Evolutionary conservation across 2,113 vertebrate genomes (phyloP), one percentile per base, ranked within the genome.

Genomic region (Donacobius atricapilla): DNA sequence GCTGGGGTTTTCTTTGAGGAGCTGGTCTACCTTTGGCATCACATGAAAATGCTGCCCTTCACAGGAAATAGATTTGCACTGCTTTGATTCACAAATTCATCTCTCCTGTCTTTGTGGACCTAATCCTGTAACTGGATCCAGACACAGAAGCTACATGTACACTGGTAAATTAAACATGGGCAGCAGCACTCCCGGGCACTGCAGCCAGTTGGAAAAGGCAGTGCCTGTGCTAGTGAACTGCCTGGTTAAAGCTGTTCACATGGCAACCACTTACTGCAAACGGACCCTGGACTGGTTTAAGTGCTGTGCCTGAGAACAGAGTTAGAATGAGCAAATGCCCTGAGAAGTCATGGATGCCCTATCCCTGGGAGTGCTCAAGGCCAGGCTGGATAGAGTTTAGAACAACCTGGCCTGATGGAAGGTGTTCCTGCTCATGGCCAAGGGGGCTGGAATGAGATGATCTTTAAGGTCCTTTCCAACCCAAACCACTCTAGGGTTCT

Each of bases 21-120:
- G 65, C 31, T 13, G 40, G 13, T 73, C 44, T 91, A 84, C 69
- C 20, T 94, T 87, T 61, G 19, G 68, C 58, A 33, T 87, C 57
- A 22, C 37, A 42, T 50, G 42, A 91, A 93, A 92, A 75, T 15
- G 19, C 23, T 94, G 39, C 47, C 13, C 7, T 71, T 93, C 73
- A 65, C 7, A 80, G 63, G 80, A 81, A 72, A 91, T 54, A 84
- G 78, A 87, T 72, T 75, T 79, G 56, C 56, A 84, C 28, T 0
- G 0, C 77, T 92, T 87, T 73, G 58, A 89, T 93, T 91, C 91
- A 89, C 40, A 76, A 89, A 95, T 94, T 92, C 57, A 82, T 79
- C 70, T 92, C 37, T 35, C 17, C 13, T 50, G n/a, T 83, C 28
- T 45, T 70, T 71, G 31, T 10, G 40, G 77, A 79, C 25, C 30